phyloP scores from a whole-genome alignment of 2,888 invertebrate genomes.

The Sericinus montela region DNA sequence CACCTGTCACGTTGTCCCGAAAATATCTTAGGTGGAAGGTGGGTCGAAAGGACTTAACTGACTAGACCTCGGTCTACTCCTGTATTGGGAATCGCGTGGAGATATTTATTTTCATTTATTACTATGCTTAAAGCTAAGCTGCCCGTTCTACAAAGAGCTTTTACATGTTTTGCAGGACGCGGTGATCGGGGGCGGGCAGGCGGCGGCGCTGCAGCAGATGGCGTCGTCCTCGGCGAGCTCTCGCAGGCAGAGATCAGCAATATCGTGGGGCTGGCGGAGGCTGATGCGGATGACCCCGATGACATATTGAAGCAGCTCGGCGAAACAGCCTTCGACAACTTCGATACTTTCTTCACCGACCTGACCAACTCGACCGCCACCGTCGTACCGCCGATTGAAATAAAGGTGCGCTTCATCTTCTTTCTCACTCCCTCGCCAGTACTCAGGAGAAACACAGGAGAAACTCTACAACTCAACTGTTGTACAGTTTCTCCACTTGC shows the following conservation, averaged over 20 bases:
- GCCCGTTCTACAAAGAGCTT: background rate
- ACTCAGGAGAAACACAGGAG: too few relatives aligned
- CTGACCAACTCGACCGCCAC: conserved; percentile 85
- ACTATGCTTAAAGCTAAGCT: too few relatives aligned
- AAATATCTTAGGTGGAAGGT: too few relatives aligned
- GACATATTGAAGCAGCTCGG: conserved; percentile 90
- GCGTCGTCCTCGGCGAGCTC: conserved; percentile 82
- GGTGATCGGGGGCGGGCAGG: conserved; percentile 78
- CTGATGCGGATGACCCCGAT: conserved; percentile 81
- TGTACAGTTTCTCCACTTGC: too few relatives aligned
- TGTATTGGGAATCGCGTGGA: too few relatives aligned
- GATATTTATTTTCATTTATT: too few relatives aligned
- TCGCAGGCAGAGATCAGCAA: conserved; percentile 86
- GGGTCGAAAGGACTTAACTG: too few relatives aligned
- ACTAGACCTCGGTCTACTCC: too few relatives aligned
- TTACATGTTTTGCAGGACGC: conserved; percentile 75
- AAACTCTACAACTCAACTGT: too few relatives aligned
- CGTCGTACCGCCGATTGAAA: conserved; percentile 77
- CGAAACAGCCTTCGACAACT: conserved; percentile 90
- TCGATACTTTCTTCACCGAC: conserved; percentile 90
- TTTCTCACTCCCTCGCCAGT: too few relatives aligned
- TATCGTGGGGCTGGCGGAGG: conserved; percentile 77
- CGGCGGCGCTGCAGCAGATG: conserved; percentile 71
- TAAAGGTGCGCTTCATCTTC: conserved; percentile 77
- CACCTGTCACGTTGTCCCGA: too few relatives aligned